Evolutionary conservation across 30 jellyfish, hydroid and myxozoan genomes (phyloP), one percentile per base, ranked within the genome.

Genomic region (Aurelia sp.): DNA sequence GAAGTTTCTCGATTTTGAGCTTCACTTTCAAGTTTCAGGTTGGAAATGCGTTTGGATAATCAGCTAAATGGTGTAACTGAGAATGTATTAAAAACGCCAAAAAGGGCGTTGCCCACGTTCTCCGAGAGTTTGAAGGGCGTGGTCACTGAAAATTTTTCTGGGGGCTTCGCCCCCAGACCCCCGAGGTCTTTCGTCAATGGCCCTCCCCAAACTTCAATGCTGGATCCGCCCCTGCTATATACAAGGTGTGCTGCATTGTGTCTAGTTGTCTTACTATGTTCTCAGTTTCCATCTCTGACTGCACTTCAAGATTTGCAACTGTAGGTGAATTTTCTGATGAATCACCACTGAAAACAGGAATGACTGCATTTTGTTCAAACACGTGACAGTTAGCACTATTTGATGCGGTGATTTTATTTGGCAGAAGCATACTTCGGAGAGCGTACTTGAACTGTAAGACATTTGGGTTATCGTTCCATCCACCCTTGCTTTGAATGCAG

Each of bases 401-500:
- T 76, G 87, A 76, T n/a, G 76, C 87, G 4, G 87, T 76, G 77
- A 52, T 60, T 76, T 52, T 76, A 60, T 53, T 76, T 5, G 62
- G 44, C 76, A 76, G 47, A 47, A 76, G 79, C 80, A 76, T 35
- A 6, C 35, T 53, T 21, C 87, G 80, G 61, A 76, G 47, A n/a
- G 87, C 87, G 35, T 76, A 76, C 76, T 76, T 76, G 30, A 76
- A 22, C 76, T 76, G 87, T 31, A 76, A 21, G n/a, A 60, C 87
- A 53, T 76, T 50, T n/a, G 80, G 87, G 4, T 73, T 73, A 73
- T 73, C 33, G 72, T 73, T 73, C 85, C 85, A 73, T 11, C 35
- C 88, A 52, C 59, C 24, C 30, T 52, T 59, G 67, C 57, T n/a
- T 48, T 51, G 41, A 9, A n/a, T 76, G 16, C 41, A 21, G 38